Conservation (phyloP, 1,140 invertebrate genomes). For the Brachionus calyciflorus region DNA sequence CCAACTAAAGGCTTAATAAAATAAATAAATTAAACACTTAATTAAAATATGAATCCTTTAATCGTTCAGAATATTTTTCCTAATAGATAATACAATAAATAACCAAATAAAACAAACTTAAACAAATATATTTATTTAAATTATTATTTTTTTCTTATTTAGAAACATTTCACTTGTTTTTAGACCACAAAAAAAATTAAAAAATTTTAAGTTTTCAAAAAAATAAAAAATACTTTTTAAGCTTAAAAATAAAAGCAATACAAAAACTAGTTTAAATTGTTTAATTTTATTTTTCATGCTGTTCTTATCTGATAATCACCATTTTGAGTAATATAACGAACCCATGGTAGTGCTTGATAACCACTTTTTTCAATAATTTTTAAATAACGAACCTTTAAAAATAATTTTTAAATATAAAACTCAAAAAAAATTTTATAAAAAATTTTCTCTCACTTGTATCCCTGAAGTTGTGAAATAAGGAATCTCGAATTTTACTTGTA, state of each 20-base stretch:
- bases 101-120: too few relatives aligned
- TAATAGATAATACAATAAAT: too few relatives aligned
- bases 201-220: too few relatives aligned
- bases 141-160: too few relatives aligned
- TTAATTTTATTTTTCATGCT: not conserved
- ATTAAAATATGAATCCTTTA: too few relatives aligned
- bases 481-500: constrained; percentile 98
- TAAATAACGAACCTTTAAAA: constrained; percentile 71
- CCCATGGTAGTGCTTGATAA: constrained; percentile 98
- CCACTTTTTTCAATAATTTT: constrained; percentile 99
- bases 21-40: too few relatives aligned
- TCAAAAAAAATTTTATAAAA: constrained; percentile 22
- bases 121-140: too few relatives aligned
- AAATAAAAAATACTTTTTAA: not conserved
- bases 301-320: constrained; percentile 87
- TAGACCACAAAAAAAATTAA: too few relatives aligned
- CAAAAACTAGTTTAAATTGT: not conserved
- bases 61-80: too few relatives aligned
- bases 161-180: too few relatives aligned
- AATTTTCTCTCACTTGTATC: constrained; percentile 72
- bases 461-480: constrained; percentile 99
- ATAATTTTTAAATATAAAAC: not conserved
- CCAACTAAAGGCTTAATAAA: too few relatives aligned
- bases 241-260: not conserved
- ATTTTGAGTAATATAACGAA: constrained; percentile 98